Evolutionary conservation across 2,888 invertebrate genomes (phyloP).

Genomic region (Strigamia transsilvanica): DNA sequence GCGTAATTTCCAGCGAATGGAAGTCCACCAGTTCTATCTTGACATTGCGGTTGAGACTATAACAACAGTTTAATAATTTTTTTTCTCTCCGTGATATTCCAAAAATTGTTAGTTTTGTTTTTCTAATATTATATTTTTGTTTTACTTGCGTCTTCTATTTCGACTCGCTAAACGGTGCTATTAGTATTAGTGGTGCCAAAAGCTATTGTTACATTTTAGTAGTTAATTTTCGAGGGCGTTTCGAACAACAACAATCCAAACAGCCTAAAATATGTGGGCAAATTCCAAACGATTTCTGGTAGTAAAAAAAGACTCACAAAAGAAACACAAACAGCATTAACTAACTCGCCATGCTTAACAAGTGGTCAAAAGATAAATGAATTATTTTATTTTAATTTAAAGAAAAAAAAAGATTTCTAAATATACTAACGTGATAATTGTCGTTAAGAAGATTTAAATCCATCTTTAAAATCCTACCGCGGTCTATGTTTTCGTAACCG

Average conservation of each 20-base stretch:
- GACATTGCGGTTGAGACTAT: slow-evolving; percentile 19
- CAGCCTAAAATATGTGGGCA: not conserved
- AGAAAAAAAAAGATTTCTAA: not conserved
- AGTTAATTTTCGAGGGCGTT: not conserved
- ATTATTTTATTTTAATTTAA: not conserved
- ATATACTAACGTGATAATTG: slow-evolving; percentile 4
- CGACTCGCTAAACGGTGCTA: not conserved
- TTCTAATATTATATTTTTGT: not conserved
- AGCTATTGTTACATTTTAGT: not conserved
- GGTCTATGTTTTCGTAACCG: slow-evolving; percentile 25
- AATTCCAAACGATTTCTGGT: not conserved
- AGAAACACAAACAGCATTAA: not conserved
- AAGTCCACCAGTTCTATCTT: not conserved
- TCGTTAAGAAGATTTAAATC: slow-evolving; percentile 2
- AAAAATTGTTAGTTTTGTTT: slow-evolving; percentile 26
- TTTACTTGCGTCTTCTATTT: not conserved
- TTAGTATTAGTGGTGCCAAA: slow-evolving; percentile 30
- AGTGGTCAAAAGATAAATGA: not conserved
- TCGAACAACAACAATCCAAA: slow-evolving; percentile 29
- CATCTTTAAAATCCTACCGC: slow-evolving; percentile 14
- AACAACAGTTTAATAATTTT: not conserved
- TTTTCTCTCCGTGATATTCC: not conserved
- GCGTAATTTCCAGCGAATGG: slow-evolving; percentile 37
- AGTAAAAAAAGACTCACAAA: not conserved
- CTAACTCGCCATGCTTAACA: slow-evolving; percentile 20